A percentile compares a stretch with the other conserved stretches of the same genome.
Conservation (phyloP, 2,797 vertebrate species). For the Austrolebias charrua region DNA sequence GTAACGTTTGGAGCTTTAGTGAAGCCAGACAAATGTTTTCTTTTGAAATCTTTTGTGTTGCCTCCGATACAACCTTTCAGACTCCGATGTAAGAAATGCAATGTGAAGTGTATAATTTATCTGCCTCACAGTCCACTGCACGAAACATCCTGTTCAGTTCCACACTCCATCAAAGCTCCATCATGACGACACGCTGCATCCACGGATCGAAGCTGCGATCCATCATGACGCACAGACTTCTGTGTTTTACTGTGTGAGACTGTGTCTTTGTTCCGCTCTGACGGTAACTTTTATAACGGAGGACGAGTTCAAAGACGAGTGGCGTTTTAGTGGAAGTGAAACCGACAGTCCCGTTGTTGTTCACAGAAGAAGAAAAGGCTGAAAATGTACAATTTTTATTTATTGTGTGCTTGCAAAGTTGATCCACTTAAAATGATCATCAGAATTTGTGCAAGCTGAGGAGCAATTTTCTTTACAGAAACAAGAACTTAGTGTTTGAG, state of each 20-base stretch:
- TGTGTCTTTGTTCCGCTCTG: constrained; percentile 27
- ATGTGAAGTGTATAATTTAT: constrained; percentile 52
- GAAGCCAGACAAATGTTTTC: constrained; percentile 7
- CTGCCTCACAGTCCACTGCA: constrained; percentile 43
- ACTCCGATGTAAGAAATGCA: constrained; percentile 32
- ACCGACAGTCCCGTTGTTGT: constrained; percentile 5
- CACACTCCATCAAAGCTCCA: constrained; percentile 52
- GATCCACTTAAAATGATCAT: neutral
- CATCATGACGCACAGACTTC: constrained; percentile 24
- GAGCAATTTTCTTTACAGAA: no score
- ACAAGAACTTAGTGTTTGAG: no score
- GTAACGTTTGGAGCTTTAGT: constrained; percentile 1
- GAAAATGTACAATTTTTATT: constrained; percentile 1
- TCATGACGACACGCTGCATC: constrained; percentile 39
- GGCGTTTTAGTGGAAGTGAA: constrained; percentile 17
- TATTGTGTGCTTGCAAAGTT: neutral
- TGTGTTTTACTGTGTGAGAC: constrained; percentile 4
- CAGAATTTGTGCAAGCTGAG: neutral
- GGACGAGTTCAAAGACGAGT: constrained; percentile 20
- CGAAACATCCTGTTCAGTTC: constrained; percentile 42
- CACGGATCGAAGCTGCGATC: constrained; percentile 37
- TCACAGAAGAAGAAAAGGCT: constrained; percentile 4
- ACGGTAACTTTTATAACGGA: constrained; percentile 14
- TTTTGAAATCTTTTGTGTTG: constrained; percentile 12
- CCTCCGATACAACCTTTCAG: constrained; percentile 9